A percentile compares a stretch with the other conserved stretches of the same genome.
These are phyloP conservation scores for Hormaphis cornu DNA, from an alignment of 1,140 invertebrate genomes.

Conservation along the genomic window DNA sequence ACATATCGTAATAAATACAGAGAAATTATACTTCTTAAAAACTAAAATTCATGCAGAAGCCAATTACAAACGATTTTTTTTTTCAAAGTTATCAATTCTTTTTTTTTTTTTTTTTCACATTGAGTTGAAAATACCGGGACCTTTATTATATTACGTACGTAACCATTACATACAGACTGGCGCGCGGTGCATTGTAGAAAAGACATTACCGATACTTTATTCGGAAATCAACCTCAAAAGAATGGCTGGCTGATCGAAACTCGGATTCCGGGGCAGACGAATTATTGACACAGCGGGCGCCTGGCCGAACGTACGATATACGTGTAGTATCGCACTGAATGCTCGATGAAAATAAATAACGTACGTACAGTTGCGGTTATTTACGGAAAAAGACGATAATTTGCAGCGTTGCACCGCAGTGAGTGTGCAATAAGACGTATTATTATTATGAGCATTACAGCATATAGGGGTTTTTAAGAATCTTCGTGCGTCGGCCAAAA, in stretches of 20 bases:
- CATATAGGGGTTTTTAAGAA: neutral
- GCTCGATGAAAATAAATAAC: too few relatives aligned
- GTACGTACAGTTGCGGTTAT: too few relatives aligned
- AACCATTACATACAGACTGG: neutral
- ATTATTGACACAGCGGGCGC: slow-evolving; percentile 12
- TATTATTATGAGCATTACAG: neutral
- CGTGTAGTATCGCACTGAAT: too few relatives aligned
- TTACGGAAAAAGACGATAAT: neutral
- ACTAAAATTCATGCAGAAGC: too few relatives aligned
- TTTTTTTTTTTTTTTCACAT: too few relatives aligned
- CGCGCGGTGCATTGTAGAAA: neutral
- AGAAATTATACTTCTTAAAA: too few relatives aligned
- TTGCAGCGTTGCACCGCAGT: neutral
- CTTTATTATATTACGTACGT: too few relatives aligned
- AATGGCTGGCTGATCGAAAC: neutral
- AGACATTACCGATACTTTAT: neutral
- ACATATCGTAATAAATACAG: too few relatives aligned
- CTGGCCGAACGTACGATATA: neutral
- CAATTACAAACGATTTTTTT: too few relatives aligned
- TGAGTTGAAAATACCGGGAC: too few relatives aligned
- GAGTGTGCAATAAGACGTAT: too few relatives aligned
- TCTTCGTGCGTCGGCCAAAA: neutral
- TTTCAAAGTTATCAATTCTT: too few relatives aligned
- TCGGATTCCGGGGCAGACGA: slow-evolving; percentile 17
- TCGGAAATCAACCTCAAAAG: neutral